Base-by-base conservation (phyloP, 2,113 vertebrate species). In the Cheirogaleus medius region DNA sequence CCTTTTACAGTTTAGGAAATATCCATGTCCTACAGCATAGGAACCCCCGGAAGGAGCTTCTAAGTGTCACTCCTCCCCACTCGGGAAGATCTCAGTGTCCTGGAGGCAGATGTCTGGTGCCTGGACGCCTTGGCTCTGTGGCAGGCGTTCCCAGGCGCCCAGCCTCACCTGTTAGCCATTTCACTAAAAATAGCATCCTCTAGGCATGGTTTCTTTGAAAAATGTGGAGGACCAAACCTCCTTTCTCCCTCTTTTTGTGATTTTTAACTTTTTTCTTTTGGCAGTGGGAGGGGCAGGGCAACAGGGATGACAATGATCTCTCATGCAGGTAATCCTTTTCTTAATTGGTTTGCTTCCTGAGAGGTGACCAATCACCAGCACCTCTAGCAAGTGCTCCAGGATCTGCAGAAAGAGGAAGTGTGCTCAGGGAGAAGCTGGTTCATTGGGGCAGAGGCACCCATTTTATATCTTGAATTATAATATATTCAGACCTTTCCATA, bases 31-130 rank as follows among this genome's bases (percentile, higher is more conserved):
- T 27, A 9, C 44, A 27, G 32, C 13, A 27, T 8, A 85, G 87
- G 78, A 60, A 52, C 14, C 29, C 39, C 39, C 42, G 14, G 4
- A 63, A 12, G 76, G 49, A 56, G 56, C 81, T 49, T 66, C 74
- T 42, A 49, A 3, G 23, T 15, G 13, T 76, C 39, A 29, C 11
- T 27, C 42, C 27, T 69, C 10, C 60, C 23, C 2, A 2, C 3
- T n/a, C 8, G 1, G 0, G 8, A 1, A 71, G 42, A 60, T 5
- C 81, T 29, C 14, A 2, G 71, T 6, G 0, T 34, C 23, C 93
- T 52, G 8, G 21, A 42, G 44, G 21, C 71, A 6, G 32, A 54
- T 14, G 1, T 17, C 34, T 4, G 1, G 54, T 15, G 17, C 80
- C 10, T 25, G 52, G 32, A 54, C 5, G 0, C 11, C 64, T 6